phyloP scores from a whole-genome alignment of 2,888 invertebrate genomes.

The Sphinx pinastri region DNA sequence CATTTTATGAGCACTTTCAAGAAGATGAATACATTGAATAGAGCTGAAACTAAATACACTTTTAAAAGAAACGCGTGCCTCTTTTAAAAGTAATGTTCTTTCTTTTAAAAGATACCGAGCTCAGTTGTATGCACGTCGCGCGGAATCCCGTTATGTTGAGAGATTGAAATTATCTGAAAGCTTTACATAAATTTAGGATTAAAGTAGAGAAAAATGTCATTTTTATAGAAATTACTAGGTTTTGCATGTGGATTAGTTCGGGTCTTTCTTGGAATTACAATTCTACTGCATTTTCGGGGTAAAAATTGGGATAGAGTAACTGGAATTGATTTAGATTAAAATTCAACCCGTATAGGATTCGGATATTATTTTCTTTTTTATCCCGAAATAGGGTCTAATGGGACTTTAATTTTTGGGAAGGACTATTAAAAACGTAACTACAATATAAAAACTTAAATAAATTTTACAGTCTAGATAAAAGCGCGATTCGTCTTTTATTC shows the following conservation, averaged over 20 bases:
- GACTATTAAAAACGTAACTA: too few species aligned
- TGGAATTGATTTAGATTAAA: too few species aligned
- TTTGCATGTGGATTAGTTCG: too few species aligned
- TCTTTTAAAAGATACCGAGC: conserved; percentile 19
- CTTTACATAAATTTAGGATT: conserved; percentile 16
- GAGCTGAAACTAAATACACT: conserved; percentile 4
- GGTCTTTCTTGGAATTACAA: too few species aligned
- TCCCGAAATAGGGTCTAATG: too few species aligned
- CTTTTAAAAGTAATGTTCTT: conserved; percentile 23
- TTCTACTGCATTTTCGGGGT: too few species aligned
- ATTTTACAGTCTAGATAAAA: not conserved
- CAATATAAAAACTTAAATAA: too few species aligned
- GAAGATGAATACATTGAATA: conserved; percentile 8
- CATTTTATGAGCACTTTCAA: conserved; percentile 11
- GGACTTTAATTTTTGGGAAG: too few species aligned
- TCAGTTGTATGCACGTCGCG: conserved; percentile 7
- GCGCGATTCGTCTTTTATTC: not conserved
- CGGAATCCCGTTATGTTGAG: conserved; percentile 12
- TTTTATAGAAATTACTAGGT: not conserved
- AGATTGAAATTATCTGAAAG: conserved; percentile 16
- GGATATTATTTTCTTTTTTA: too few species aligned
- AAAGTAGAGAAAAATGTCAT: not conserved
- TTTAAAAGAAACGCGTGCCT: conserved; percentile 4
- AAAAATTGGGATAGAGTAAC: too few species aligned
- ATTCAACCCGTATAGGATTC: too few species aligned